Percentiles rank a stretch among this genome's conserved stretches.
phyloP scores from a whole-genome alignment of 2,113 vertebrate species.

The Axis porcinus region DNA sequence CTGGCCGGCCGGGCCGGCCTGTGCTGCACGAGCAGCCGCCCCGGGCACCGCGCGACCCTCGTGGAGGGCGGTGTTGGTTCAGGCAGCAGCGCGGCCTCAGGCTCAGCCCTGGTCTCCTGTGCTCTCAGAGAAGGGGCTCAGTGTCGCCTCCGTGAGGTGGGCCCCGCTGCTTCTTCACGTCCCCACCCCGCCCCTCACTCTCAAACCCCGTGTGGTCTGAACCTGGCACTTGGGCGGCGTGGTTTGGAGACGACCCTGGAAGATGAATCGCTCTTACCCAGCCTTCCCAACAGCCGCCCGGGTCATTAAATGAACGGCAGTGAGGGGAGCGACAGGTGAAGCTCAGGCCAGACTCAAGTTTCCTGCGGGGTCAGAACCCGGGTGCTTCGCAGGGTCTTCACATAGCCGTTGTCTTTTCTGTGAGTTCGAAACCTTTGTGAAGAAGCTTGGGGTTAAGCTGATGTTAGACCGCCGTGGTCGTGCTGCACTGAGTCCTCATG shows the following conservation, averaged over 20 bases:
- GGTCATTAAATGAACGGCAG: constrained; percentile 86
- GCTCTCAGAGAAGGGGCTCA: background rate
- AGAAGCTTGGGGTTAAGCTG: background rate
- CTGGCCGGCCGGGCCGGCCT: constrained; percentile 81
- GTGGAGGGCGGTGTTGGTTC: constrained; percentile 71
- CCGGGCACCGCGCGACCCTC: constrained; percentile 82
- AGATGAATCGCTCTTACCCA: constrained; percentile 83
- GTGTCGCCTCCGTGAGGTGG: background rate
- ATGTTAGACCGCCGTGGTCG: too few relatives aligned
- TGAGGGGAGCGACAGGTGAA: constrained; percentile 84
- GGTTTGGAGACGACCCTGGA: constrained; percentile 84
- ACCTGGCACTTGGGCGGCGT: constrained; percentile 81
- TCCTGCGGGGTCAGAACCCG: constrained; percentile 82
- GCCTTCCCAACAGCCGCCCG: constrained; percentile 79
- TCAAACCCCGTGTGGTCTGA: constrained; percentile 67
- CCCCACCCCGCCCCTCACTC: background rate
- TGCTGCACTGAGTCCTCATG: too few relatives aligned
- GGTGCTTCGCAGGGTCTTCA: constrained; percentile 78
- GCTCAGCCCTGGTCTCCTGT: constrained; percentile 31
- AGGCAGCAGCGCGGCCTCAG: constrained; percentile 68
- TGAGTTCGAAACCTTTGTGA: background rate
- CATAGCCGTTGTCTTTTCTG: constrained; percentile 75
- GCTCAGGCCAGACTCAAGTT: constrained; percentile 81
- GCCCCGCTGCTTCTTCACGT: constrained; percentile 20
- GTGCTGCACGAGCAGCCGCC: constrained; percentile 77